These are phyloP conservation scores for Uloborus plumipes DNA, from an alignment of 2,888 invertebrate species.

Conservation along the genomic window DNA sequence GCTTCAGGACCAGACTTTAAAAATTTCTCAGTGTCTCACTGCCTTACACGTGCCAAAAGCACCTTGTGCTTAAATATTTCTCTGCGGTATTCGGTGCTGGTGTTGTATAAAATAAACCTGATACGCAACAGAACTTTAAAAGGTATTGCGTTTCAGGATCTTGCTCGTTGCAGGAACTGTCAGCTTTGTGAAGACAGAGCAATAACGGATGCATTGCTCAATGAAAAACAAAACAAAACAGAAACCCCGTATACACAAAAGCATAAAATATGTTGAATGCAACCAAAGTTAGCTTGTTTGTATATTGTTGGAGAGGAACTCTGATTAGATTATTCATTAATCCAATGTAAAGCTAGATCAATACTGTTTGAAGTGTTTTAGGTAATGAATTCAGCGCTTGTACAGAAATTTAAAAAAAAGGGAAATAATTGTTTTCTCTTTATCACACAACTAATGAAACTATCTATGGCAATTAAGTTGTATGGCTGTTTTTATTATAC, in stretches of 20 bases:
- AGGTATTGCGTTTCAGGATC: slow-evolving; percentile 20
- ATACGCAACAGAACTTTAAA: slow-evolving; percentile 21
- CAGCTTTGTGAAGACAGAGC: slow-evolving; percentile 64
- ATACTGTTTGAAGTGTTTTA: slow-evolving; percentile 65
- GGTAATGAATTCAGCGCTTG: slow-evolving; percentile 63
- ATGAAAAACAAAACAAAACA: slow-evolving; percentile 65
- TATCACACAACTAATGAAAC: slow-evolving; percentile 63
- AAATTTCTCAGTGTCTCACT: slow-evolving; percentile 64
- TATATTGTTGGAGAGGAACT: slow-evolving; percentile 64
- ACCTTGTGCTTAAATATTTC: slow-evolving; percentile 56
- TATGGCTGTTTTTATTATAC: background rate
- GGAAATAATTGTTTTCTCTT: slow-evolving; percentile 64
- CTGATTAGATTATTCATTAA: slow-evolving; percentile 64
- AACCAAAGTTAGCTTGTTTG: slow-evolving; percentile 64
- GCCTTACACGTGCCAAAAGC: slow-evolving; percentile 65
- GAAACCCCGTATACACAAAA: slow-evolving; percentile 37
- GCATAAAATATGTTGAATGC: slow-evolving; percentile 51
- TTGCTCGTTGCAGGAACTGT: slow-evolving; percentile 45
- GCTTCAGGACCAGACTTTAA: slow-evolving; percentile 61
- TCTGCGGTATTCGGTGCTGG: slow-evolving; percentile 63
- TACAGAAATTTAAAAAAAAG: slow-evolving; percentile 59
- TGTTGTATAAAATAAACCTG: slow-evolving; percentile 32
- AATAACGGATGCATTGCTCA: slow-evolving; percentile 65
- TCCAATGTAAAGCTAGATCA: slow-evolving; percentile 64
- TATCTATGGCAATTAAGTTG: slow-evolving; percentile 5